phyloP scores from a whole-genome alignment of 2,797 vertebrate genomes.

The Cuculus canorus region DNA sequence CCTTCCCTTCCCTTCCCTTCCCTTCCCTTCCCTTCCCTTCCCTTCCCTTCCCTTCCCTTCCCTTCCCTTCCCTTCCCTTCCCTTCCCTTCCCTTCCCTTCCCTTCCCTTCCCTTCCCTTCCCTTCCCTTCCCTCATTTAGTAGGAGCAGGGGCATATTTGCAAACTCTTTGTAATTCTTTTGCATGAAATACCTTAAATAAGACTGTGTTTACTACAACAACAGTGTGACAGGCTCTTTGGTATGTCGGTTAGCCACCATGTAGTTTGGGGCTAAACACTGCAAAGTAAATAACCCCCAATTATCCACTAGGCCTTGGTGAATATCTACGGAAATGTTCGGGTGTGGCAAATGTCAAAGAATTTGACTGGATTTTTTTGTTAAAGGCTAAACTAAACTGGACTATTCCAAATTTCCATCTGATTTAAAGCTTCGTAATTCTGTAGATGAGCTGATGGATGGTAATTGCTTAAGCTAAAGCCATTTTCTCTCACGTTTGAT shows the following conservation, averaged over 20 bases:
- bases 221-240: not conserved
- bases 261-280: not conserved
- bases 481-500: not conserved
- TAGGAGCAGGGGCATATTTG: not conserved
- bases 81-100: too few species aligned
- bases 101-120: too few species aligned
- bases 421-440: not conserved
- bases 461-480: not conserved
- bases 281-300: not conserved
- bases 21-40: too few species aligned
- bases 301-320: not conserved
- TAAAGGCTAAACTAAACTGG: not conserved
- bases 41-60: too few species aligned
- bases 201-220: not conserved
- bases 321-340: not conserved
- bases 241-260: not conserved
- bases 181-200: not conserved
- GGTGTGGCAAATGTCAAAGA: not conserved
- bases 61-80: too few species aligned
- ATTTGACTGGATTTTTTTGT: not conserved
- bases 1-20: too few species aligned
- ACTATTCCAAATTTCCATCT: not conserved
- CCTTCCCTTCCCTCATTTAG: not conserved
- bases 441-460: not conserved
- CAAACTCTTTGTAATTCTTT: not conserved